Conservation (phyloP, 2,888 invertebrate genomes). For the Philonicus albiceps region DNA sequence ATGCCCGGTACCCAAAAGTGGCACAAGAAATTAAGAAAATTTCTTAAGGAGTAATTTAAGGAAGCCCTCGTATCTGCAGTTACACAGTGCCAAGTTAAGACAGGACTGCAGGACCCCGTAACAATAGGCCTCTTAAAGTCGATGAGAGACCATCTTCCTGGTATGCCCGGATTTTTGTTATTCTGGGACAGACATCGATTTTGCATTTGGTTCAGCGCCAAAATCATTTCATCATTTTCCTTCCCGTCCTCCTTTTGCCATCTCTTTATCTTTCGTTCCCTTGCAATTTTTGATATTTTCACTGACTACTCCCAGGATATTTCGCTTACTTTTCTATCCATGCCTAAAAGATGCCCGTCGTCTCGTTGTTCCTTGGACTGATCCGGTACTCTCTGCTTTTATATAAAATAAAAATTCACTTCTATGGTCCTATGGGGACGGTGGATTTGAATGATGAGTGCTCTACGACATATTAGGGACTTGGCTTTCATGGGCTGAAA, state of each 20-base stretch:
- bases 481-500: neutral
- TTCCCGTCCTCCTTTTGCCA: neutral
- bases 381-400: neutral
- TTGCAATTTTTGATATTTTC: neutral
- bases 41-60: neutral
- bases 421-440: neutral
- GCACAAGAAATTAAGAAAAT: slow-evolving; percentile 3
- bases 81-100: slow-evolving; percentile 11
- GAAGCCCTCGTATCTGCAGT: slow-evolving; percentile 15
- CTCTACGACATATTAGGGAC: neutral
- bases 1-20: neutral
- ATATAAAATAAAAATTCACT: neutral
- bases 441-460: neutral
- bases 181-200: slow-evolving; percentile 33
- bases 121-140: slow-evolving; percentile 30
- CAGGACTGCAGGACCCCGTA: neutral
- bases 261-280: neutral
- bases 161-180: slow-evolving; percentile 17
- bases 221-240: slow-evolving; percentile 19
- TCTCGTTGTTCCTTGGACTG: neutral
- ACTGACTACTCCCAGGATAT: neutral
- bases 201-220: slow-evolving; percentile 38
- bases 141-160: neutral
- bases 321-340: neutral
- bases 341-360: neutral